Base-by-base conservation (phyloP, 2,113 vertebrate species). In the Eulacestoma nigropectus region DNA sequence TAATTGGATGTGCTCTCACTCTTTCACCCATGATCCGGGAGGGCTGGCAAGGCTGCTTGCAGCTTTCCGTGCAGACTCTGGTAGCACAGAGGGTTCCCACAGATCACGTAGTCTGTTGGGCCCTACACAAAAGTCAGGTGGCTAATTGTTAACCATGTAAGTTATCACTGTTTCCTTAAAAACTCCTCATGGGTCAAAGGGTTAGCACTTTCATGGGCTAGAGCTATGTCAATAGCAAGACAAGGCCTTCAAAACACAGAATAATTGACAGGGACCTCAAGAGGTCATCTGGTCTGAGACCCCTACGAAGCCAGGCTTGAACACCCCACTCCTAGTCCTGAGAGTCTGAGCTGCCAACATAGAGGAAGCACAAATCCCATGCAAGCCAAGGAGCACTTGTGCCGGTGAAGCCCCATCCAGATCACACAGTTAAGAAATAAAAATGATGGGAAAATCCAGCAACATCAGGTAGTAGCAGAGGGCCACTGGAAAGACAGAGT, bases 11-110 rank as follows among this genome's bases (percentile, higher is more conserved):
- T 14, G 73, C 81, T 93, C 44, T 88, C 75, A 41, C 75, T 7
- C 0, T 44, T 87, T 72, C 75, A 84, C 32, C 41, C 9, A 0
- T 7, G 25, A 39, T 23, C 30, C 0, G 0, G 62, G 19, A 64
- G 30, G 33, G 25, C 42, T 6, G 6, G 52, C 49, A 47, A 56
- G 44, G 32, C 49, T 56, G 26, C 11, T 8, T 33, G 52, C 32
- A 17, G 41, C 53, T 76, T 68, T 87, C 74, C 1, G 0, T 33
- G 73, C 35, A 32, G 50, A 80, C 46, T 13, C 25, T 14, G 22
- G 9, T 42, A 60, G 68, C 60, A 47, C 2, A 4, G 29, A 88
- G 37, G 14, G 53, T 21, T 91, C 55, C 41, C 10, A 16, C 16
- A 53, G 41, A 50, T 30, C 55, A 19, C 1, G 2, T 15, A 65